A percentile compares a stretch with the other conserved stretches of the same genome.
Evolutionary conservation across 2,888 invertebrate genomes (phyloP).

Genomic region (Resseliella maxima): DNA sequence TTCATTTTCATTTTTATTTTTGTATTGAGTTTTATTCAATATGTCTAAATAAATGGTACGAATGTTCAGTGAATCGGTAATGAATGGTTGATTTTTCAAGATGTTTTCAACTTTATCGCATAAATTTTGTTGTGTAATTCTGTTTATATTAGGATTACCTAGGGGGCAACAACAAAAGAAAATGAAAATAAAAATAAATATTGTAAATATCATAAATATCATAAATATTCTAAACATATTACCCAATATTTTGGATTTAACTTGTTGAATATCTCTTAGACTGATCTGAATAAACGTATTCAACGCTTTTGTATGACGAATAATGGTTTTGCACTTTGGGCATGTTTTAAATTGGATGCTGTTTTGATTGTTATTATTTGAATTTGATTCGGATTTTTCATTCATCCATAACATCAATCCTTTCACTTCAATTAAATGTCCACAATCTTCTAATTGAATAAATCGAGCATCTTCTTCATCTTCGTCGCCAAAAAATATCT

Average conservation of each 20-base stretch:
- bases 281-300: constrained; percentile 53
- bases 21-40: neutral
- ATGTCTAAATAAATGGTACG: constrained; percentile 8
- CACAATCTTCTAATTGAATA: constrained; percentile 54
- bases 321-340: constrained; percentile 56
- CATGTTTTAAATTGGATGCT: constrained; percentile 56
- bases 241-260: constrained; percentile 31
- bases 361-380: constrained; percentile 4
- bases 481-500: constrained; percentile 54
- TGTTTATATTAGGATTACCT: neutral
- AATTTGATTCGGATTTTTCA: constrained; percentile 5
- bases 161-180: no score
- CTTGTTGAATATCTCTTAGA: constrained; percentile 41
- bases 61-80: neutral
- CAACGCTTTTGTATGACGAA: constrained; percentile 39
- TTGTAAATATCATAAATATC: no score
- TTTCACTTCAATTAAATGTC: constrained; percentile 49
- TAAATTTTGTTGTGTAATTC: neutral
- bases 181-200: no score
- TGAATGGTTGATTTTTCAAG: neutral
- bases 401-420: constrained; percentile 44
- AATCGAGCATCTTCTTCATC: constrained; percentile 50
- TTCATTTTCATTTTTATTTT: no score
- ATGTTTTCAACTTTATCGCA: neutral
- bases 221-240: no score